A percentile compares a stretch with the other conserved stretches of the same genome.
phyloP scores from a whole-genome alignment of 2,888 invertebrate genomes.

The Podotricha telesiphe region DNA sequence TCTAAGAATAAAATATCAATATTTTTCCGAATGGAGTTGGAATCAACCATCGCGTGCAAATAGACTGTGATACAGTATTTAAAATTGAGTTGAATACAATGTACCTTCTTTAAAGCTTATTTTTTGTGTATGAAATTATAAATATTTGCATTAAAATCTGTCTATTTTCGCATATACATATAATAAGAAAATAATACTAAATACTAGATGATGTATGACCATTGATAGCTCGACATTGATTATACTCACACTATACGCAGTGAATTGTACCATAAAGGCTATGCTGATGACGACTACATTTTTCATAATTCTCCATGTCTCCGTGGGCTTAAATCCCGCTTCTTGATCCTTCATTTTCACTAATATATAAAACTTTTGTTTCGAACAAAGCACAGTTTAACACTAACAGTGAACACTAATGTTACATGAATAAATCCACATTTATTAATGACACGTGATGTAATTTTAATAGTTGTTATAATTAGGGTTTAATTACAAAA shows the following conservation, averaged over 20 bases:
- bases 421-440: not conserved
- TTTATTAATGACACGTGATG: not conserved
- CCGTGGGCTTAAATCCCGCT: slow-evolving; percentile 52
- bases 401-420: not conserved
- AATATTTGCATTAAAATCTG: no score
- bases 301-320: slow-evolving; percentile 73
- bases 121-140: no score
- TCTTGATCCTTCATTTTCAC: slow-evolving; percentile 45
- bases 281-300: slow-evolving; percentile 82
- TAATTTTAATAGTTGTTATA: slow-evolving; percentile 17
- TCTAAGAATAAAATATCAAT: no score
- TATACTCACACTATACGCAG: slow-evolving; percentile 81
- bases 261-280: slow-evolving; percentile 87
- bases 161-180: no score
- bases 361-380: slow-evolving; percentile 6
- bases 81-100: no score
- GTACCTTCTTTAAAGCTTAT: no score
- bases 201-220: no score
- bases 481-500: slow-evolving; percentile 8
- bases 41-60: no score
- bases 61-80: no score
- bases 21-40: no score
- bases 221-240: slow-evolving; percentile 40
- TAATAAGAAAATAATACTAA: no score
- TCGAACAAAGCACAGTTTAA: not conserved